These are phyloP conservation scores for Pachydiplax longipennis DNA, from an alignment of 2,888 invertebrate species.

Conservation along the genomic window DNA sequence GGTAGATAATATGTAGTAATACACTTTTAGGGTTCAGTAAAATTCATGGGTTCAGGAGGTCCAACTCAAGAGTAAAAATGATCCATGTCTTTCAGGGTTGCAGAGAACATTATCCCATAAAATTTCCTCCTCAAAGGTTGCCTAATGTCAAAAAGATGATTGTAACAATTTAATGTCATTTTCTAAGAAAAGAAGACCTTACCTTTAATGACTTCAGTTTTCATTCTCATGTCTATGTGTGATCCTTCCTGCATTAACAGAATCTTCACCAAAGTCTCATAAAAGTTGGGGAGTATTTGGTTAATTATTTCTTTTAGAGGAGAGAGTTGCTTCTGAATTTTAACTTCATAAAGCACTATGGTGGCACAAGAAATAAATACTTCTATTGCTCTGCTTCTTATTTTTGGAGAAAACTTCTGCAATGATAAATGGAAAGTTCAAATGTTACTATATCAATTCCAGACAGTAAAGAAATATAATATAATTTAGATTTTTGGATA, in stretches of 20 bases:
- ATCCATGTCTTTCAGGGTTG: too few relatives aligned
- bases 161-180: too few relatives aligned
- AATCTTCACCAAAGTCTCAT: slow-evolving; percentile 68
- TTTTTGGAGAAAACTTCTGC: slow-evolving; percentile 66
- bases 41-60: too few relatives aligned
- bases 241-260: slow-evolving; percentile 65
- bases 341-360: slow-evolving; percentile 59
- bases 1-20: too few relatives aligned
- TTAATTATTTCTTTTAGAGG: slow-evolving; percentile 66
- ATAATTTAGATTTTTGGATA: too few relatives aligned
- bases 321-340: background rate
- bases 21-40: too few relatives aligned
- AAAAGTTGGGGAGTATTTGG: slow-evolving; percentile 73
- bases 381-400: slow-evolving; percentile 71
- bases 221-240: slow-evolving; percentile 67
- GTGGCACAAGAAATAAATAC: slow-evolving; percentile 70
- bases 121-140: too few relatives aligned
- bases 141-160: too few relatives aligned
- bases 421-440: slow-evolving; percentile 50
- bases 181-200: too few relatives aligned
- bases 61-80: too few relatives aligned
- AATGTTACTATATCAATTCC: background rate
- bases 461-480: background rate
- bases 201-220: slow-evolving; percentile 71
- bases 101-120: too few relatives aligned